Conservation (phyloP, 2,113 vertebrate genomes). For the Oncorhynchus kisutch region DNA sequence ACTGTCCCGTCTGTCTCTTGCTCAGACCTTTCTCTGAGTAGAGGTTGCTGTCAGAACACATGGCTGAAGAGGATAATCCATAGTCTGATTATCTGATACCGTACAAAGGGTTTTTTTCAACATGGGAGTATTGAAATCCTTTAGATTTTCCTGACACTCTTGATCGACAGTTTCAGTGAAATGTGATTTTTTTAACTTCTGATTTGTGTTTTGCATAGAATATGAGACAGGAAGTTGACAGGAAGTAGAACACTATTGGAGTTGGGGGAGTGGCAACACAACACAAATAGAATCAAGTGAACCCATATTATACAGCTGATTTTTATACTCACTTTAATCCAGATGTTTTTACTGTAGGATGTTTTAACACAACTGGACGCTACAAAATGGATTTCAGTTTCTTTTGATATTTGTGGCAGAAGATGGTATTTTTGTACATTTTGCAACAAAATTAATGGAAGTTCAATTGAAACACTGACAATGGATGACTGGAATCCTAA, state of each 20-base stretch:
- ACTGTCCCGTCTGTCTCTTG: slow-evolving; percentile 14
- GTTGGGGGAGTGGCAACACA: slow-evolving; percentile 11
- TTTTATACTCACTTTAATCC: too few relatives aligned
- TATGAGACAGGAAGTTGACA: slow-evolving; percentile 16
- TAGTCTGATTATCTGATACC: slow-evolving; percentile 22
- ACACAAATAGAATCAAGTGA: slow-evolving; percentile 48
- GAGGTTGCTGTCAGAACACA: slow-evolving; percentile 51
- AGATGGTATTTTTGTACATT: slow-evolving; percentile 1
- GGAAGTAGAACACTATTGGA: slow-evolving; percentile 15
- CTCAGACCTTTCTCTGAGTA: slow-evolving; percentile 29
- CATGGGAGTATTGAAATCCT: neutral
- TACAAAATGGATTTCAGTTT: neutral
- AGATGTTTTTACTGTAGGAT: too few relatives aligned
- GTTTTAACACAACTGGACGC: neutral
- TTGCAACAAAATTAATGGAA: slow-evolving; percentile 23
- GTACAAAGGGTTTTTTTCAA: neutral
- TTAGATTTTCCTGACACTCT: neutral
- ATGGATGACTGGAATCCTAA: slow-evolving; percentile 29
- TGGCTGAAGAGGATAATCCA: slow-evolving; percentile 27
- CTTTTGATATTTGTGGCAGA: neutral
- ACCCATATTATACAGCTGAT: neutral
- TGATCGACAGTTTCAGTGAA: slow-evolving; percentile 14
- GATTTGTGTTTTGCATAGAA: too few relatives aligned
- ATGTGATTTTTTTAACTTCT: neutral
- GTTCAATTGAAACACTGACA: neutral